Conservation (phyloP, 2,797 vertebrate species). For the Gallinago stenura region DNA sequence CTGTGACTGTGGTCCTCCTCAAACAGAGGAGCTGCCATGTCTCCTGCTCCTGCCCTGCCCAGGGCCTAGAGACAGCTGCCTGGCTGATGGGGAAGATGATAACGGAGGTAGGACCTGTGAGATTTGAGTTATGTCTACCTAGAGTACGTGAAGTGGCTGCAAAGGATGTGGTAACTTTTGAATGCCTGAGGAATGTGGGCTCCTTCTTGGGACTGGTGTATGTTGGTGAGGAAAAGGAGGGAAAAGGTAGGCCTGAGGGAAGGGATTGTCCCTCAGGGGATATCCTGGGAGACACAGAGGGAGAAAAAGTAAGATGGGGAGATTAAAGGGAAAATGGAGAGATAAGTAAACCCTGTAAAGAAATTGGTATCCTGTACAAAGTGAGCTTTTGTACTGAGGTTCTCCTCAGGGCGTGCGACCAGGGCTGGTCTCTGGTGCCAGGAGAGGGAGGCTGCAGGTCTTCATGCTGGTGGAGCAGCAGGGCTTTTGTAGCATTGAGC, state of each 20-base stretch:
- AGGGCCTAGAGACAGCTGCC: background rate
- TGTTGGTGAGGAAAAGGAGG: background rate
- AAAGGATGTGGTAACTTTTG: background rate
- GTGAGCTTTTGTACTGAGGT: background rate
- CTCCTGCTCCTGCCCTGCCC: background rate
- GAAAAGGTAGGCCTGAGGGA: background rate
- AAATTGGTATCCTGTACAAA: background rate
- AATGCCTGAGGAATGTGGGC: background rate
- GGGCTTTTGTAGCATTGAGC: background rate
- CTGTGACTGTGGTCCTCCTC: accelerated
- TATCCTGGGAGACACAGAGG: background rate
- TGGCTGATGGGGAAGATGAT: background rate
- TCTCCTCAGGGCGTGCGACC: background rate
- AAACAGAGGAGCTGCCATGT: background rate
- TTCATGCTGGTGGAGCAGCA: background rate
- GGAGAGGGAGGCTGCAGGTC: background rate
- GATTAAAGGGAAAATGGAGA: background rate
- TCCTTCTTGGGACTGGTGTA: background rate
- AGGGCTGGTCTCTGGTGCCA: background rate
- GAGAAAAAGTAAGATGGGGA: background rate
- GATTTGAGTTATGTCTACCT: background rate
- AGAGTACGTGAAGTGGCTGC: background rate
- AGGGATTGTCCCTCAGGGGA: background rate
- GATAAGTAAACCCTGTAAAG: background rate
- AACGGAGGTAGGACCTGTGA: background rate